Conservation (phyloP, 2,113 vertebrate genomes). For the Oryzias melastigma region DNA sequence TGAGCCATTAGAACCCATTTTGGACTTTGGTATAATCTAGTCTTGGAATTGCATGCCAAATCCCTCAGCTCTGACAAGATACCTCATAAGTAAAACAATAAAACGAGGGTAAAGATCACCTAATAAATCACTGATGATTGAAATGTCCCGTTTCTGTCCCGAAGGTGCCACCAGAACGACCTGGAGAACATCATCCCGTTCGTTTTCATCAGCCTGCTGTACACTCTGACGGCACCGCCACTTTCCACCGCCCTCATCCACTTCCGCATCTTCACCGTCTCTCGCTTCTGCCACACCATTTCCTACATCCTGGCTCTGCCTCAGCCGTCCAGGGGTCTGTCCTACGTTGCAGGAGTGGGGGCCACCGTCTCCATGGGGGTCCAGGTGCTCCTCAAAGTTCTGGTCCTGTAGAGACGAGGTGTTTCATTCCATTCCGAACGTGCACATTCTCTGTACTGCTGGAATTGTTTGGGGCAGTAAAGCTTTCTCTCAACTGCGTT, state of each 20-base stretch:
- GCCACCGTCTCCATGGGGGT: conserved; percentile 85
- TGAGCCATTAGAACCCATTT: too few relatives aligned
- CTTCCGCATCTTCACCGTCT: conserved; percentile 83
- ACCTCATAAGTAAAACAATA: not conserved
- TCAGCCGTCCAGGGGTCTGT: conserved; percentile 83
- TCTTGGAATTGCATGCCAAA: too few relatives aligned
- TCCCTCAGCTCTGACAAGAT: not conserved
- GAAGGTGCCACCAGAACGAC: conserved; percentile 91
- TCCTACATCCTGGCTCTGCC: conserved; percentile 81
- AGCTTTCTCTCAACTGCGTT: not conserved
- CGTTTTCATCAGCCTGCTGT: conserved; percentile 84
- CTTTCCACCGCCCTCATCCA: conserved; percentile 82
- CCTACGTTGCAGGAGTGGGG: conserved; percentile 69
- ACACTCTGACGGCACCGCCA: conserved; percentile 80
- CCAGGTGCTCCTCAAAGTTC: conserved; percentile 57
- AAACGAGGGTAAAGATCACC: not conserved
- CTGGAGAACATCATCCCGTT: conserved; percentile 92
- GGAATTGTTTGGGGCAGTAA: not conserved
- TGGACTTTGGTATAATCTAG: too few relatives aligned
- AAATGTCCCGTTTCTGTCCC: not conserved
- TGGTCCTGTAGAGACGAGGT: conserved; percentile 2
- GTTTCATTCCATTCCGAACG: too few relatives aligned
- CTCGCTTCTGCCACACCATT: conserved; percentile 81
- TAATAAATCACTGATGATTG: too few relatives aligned
- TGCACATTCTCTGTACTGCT: too few relatives aligned